Base-by-base conservation (phyloP, 2,113 vertebrate genomes). In the Jaculus jaculus region DNA sequence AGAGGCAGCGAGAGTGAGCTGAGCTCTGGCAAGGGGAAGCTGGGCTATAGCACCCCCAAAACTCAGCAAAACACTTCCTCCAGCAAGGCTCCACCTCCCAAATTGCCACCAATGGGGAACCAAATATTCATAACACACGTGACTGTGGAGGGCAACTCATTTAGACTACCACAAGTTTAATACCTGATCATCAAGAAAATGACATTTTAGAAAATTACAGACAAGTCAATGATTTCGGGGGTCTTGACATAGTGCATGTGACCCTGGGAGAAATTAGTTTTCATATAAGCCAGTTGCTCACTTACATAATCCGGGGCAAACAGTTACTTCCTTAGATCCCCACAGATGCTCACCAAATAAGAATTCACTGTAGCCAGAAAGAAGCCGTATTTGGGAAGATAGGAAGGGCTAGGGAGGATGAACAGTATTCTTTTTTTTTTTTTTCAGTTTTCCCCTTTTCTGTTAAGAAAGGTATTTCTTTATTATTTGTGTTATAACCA, bases 251-350 rank as follows among this genome's bases (percentile, higher is more conserved):
- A 60, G 89, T 84, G 93, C 61, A 54, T 20, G 16, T 20, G 74
- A 75, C 34, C 30, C 34, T 37, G n/a, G n/a, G n/a, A n/a, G n/a
- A 83, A 78, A 85, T 79, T 21, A 87, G 86, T 92, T 82, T 78
- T 37, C 47, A 83, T 7, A 73, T 12, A 61, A 72, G 68, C 72
- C 63, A 34, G 65, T 28, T 63, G 18, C 28, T 80, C 34, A 39
- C 39, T 58, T 72, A 69, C 39, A 24, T 58, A 30, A 72, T 63
- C 39, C n/a, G 83, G 72, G 39, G 26, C n/a, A n/a, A n/a, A n/a
- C n/a, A n/a, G n/a, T n/a, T n/a, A n/a, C 23, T 34, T 72, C 54
- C n/a, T 16, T 30, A 20, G n/a, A n/a, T n/a, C n/a, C n/a, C n/a
- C n/a, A n/a, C n/a, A n/a, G n/a, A n/a, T n/a, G n/a, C n/a, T n/a